Conservation (phyloP, 2,797 vertebrate genomes). For the Syngnathus rostellatus region DNA sequence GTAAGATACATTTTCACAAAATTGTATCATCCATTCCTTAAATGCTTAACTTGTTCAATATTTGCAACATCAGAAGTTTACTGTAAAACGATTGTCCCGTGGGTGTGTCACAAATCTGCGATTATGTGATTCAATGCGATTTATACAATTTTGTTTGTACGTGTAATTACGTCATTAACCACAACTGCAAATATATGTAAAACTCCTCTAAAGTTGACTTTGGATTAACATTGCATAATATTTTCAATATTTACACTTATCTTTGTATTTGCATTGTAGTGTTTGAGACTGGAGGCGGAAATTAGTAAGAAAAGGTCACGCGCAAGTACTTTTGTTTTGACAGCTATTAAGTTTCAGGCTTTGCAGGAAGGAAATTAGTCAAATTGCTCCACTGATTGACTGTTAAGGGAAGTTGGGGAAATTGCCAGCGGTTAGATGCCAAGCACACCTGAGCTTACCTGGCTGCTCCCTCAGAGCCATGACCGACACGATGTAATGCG, state of each 20-base stretch:
- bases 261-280: no score
- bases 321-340: neutral
- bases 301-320: neutral
- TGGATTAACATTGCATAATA: neutral
- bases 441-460: constrained; percentile 69
- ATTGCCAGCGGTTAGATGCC: neutral
- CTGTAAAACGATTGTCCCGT: no score
- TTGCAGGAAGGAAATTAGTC: neutral
- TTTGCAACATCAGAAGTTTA: no score
- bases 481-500: constrained; percentile 85
- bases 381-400: neutral
- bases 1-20: no score
- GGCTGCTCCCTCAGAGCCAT: constrained; percentile 82
- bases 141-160: no score
- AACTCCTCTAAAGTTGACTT: neutral
- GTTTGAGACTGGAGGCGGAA: neutral
- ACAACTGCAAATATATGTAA: neutral
- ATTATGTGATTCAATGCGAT: no score
- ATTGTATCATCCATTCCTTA: no score
- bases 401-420: neutral
- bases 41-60: no score
- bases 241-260: neutral
- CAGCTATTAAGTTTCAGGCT: neutral
- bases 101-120: no score
- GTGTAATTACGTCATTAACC: no score